These are phyloP conservation scores for Pyrgilauda ruficollis DNA, from an alignment of 2,113 vertebrate genomes.

Conservation along the genomic window DNA sequence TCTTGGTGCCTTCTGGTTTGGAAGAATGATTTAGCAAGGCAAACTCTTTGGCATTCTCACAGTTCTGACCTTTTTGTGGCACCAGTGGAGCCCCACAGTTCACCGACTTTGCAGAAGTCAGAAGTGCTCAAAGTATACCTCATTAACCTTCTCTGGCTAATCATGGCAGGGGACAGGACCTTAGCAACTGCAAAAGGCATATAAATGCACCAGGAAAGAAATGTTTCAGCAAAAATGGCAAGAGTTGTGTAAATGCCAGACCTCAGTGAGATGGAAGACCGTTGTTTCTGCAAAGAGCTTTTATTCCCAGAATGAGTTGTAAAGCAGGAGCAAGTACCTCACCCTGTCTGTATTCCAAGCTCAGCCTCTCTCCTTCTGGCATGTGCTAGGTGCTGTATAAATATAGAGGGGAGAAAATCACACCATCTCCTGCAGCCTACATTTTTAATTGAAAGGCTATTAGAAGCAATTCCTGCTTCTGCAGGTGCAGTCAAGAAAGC, in stretches of 20 bases:
- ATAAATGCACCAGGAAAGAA: conserved; percentile 48
- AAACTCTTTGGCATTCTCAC: background rate
- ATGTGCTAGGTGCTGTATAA: background rate
- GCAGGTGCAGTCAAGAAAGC: conserved; percentile 47
- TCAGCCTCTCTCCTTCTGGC: background rate
- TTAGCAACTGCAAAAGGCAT: conserved; percentile 43
- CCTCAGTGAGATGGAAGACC: background rate
- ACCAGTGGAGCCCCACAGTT: conserved; percentile 7
- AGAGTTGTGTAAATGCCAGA: conserved; percentile 54
- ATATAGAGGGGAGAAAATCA: conserved; percentile 6
- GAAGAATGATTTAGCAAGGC: conserved; percentile 9
- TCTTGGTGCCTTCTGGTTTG: background rate
- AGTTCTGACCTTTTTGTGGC: conserved; percentile 21
- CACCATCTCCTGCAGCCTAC: conserved; percentile 12
- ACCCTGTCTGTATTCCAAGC: background rate
- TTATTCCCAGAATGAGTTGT: conserved; percentile 40
- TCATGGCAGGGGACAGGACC: conserved; percentile 51
- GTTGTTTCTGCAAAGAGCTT: conserved; percentile 26
- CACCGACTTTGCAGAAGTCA: conserved; percentile 18
- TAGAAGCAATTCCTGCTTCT: conserved; percentile 52
- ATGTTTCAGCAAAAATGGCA: conserved; percentile 52
- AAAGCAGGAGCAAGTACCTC: conserved; percentile 1
- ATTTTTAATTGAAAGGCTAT: conserved; percentile 46
- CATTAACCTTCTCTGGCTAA: conserved; percentile 70
- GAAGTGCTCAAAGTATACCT: conserved; percentile 41